Conservation (phyloP, 37 sponge, comb jelly and placozoan species). For the Eunapius fragilis region DNA sequence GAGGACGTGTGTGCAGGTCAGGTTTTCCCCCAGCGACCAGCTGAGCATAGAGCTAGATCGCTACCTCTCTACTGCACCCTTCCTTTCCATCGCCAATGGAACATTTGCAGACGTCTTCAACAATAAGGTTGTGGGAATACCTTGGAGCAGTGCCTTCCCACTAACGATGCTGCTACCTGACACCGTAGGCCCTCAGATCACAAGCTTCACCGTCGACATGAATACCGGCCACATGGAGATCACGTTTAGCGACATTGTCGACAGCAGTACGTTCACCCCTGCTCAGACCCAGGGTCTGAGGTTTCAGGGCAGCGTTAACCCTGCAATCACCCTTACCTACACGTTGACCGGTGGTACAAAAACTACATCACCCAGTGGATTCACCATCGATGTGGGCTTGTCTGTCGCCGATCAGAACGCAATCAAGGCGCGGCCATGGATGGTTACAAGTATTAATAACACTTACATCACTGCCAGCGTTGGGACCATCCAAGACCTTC, state of each 20-base stretch:
- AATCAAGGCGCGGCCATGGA: constrained; percentile 65
- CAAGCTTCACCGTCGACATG: constrained; percentile 76
- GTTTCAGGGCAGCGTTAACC: neutral
- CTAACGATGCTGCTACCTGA: constrained; percentile 31
- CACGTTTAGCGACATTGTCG: constrained; percentile 83
- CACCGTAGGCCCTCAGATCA: constrained; percentile 16
- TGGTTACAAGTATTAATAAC: constrained; percentile 67
- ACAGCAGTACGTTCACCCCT: constrained; percentile 44
- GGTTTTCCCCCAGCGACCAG: constrained; percentile 67
- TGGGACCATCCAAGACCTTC: neutral
- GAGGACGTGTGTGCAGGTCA: constrained; percentile 58
- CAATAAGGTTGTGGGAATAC: constrained; percentile 60
- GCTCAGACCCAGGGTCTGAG: constrained; percentile 52
- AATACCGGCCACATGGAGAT: constrained; percentile 78
- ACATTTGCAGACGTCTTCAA: constrained; percentile 73
- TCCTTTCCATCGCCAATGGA: constrained; percentile 61
- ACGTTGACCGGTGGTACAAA: constrained; percentile 60
- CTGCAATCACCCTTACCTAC: constrained; percentile 35
- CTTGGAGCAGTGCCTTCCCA: constrained; percentile 30
- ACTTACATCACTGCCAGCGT: constrained; percentile 67
- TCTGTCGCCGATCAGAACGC: constrained; percentile 78
- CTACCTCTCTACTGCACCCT: constrained; percentile 12
- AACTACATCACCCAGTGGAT: constrained; percentile 59
- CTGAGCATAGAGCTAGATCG: constrained; percentile 63
- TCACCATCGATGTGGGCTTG: constrained; percentile 49